Evolutionary conservation across 2,797 vertebrate species (phyloP).

Genomic region (Distichodus sexfasciatus): DNA sequence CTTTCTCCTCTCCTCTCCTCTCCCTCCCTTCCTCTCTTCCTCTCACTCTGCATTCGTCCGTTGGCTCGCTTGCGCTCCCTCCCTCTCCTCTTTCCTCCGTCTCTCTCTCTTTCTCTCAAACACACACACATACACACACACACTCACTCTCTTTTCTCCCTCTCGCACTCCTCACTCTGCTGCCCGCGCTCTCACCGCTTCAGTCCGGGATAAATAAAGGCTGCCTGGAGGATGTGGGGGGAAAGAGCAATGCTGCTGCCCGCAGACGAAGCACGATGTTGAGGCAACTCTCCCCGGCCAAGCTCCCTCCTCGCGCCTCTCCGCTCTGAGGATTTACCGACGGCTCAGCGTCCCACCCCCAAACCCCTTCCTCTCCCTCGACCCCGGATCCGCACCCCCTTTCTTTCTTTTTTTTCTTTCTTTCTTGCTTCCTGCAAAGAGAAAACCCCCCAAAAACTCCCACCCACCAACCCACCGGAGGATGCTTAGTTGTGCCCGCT

Average conservation of each 20-base stretch:
- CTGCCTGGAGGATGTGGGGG: slow-evolving; percentile 52
- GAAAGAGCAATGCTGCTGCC: slow-evolving; percentile 57
- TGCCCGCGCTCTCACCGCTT: slow-evolving; percentile 23
- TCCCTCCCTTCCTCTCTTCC: slow-evolving; percentile 9
- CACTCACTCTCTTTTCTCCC: slow-evolving; percentile 10
- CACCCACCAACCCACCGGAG: slow-evolving; percentile 52
- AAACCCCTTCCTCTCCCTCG: neutral
- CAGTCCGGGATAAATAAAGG: slow-evolving; percentile 61
- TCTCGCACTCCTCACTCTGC: slow-evolving; percentile 13
- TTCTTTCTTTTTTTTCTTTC: too few relatives aligned
- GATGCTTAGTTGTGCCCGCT: slow-evolving; percentile 65
- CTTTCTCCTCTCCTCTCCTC: slow-evolving; percentile 21
- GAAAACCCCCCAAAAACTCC: neutral
- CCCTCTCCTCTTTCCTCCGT: neutral
- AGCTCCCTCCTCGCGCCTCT: too few relatives aligned
- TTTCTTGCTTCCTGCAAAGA: too few relatives aligned
- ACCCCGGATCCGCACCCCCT: too few relatives aligned
- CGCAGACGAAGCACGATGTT: slow-evolving; percentile 55
- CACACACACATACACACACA: too few relatives aligned
- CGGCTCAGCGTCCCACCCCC: slow-evolving; percentile 8
- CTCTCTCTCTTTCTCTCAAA: slow-evolving; percentile 20
- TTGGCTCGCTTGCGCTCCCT: neutral
- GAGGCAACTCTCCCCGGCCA: slow-evolving; percentile 52
- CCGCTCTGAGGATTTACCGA: slow-evolving; percentile 54
- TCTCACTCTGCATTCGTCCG: slow-evolving; percentile 22